Conservation (phyloP, 2,113 vertebrate genomes). For the Phyllopteryx taeniolatus region DNA sequence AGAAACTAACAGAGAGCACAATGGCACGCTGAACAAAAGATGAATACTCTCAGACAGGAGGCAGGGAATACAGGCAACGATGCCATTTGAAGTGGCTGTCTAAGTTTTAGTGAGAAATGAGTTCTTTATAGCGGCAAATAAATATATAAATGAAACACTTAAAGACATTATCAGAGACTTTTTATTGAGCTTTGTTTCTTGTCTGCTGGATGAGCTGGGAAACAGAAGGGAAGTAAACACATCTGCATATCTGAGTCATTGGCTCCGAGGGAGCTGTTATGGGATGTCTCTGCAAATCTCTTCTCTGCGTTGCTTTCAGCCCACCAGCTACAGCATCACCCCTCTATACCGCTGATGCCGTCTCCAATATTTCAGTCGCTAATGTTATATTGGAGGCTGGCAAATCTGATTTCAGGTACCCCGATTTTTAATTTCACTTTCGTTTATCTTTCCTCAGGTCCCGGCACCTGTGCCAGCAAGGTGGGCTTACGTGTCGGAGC, state of each 20-base stretch:
- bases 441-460: conserved; percentile 24
- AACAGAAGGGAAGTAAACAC: conserved; percentile 70
- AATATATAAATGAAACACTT: conserved; percentile 72
- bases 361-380: conserved; percentile 51
- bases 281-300: conserved; percentile 65
- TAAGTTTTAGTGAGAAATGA: conserved; percentile 67
- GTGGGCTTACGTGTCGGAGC: conserved; percentile 34
- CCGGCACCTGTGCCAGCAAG: conserved; percentile 20
- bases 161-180: conserved; percentile 69
- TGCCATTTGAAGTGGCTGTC: conserved; percentile 72
- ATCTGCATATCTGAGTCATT: conserved; percentile 77
- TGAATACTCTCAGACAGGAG: conserved; percentile 63
- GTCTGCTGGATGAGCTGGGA: conserved; percentile 62
- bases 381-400: conserved; percentile 22
- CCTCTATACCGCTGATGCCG: conserved; percentile 37
- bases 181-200: conserved; percentile 56
- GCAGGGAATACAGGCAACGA: conserved; percentile 60
- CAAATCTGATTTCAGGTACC: conserved; percentile 38
- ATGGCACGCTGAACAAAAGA: conserved; percentile 67
- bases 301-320: conserved; percentile 54
- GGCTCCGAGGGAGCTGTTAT: conserved; percentile 71
- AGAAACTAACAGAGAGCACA: conserved; percentile 69
- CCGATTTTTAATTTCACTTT: conserved; percentile 16
- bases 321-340: conserved; percentile 49
- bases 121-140: conserved; percentile 64